These are phyloP conservation scores for Diachrysia chrysitis DNA, from an alignment of 2,888 invertebrate genomes.

Conservation along the genomic window DNA sequence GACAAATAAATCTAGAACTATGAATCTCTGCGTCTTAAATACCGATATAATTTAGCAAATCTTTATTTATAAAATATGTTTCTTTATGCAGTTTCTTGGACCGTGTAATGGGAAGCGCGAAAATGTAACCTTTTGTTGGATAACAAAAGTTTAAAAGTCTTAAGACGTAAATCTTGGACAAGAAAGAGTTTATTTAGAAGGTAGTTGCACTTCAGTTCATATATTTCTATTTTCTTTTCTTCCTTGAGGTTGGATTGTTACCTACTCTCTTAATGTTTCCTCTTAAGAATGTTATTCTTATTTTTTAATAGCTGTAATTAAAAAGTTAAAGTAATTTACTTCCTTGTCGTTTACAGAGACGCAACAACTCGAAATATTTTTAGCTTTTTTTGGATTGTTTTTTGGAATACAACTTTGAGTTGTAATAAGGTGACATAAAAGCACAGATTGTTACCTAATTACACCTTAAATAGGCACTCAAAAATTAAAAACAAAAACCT, in stretches of 20 bases:
- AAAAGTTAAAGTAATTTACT: background rate
- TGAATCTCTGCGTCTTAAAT: too few species aligned
- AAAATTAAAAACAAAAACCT: too few species aligned
- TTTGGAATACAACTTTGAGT: too few species aligned
- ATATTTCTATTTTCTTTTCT: slow-evolving; percentile 13
- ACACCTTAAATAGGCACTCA: too few species aligned
- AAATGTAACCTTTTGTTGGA: slow-evolving; percentile 60
- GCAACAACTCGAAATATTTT: too few species aligned
- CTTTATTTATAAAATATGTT: too few species aligned
- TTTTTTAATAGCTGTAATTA: slow-evolving; percentile 1
- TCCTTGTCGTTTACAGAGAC: background rate
- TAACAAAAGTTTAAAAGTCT: slow-evolving; percentile 51
- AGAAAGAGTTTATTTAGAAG: slow-evolving; percentile 38
- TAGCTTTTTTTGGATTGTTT: too few species aligned
- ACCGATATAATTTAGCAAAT: too few species aligned
- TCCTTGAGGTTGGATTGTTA: slow-evolving; percentile 12
- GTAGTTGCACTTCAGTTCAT: slow-evolving; percentile 19
- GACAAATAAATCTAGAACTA: too few species aligned
- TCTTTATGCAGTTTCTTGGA: slow-evolving; percentile 42
- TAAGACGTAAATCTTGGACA: slow-evolving; percentile 47
- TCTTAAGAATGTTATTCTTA: slow-evolving; percentile 4
- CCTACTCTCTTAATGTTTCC: slow-evolving; percentile 7
- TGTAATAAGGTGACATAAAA: too few species aligned
- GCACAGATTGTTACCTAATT: too few species aligned
- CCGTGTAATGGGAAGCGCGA: slow-evolving; percentile 62